These are phyloP conservation scores for Crematogaster levior DNA, from an alignment of 2,888 invertebrate genomes.

Conservation along the genomic window DNA sequence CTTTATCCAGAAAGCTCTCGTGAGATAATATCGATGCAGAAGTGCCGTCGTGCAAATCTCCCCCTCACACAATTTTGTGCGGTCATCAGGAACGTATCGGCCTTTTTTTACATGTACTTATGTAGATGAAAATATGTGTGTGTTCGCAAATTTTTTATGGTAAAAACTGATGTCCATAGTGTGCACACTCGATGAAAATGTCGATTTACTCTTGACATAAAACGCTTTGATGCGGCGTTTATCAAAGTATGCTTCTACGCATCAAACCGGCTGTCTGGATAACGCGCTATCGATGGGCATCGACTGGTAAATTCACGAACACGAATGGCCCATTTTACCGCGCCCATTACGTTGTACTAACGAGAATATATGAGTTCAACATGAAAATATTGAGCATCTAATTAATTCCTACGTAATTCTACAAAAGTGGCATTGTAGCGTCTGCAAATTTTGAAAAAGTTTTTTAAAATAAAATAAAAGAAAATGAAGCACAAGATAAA, in stretches of 20 bases:
- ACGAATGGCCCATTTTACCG: slow-evolving; percentile 35
- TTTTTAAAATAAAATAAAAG: not conserved
- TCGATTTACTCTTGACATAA: slow-evolving; percentile 48
- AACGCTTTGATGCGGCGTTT: slow-evolving; percentile 50
- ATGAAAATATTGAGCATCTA: not conserved
- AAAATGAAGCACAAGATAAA: not conserved
- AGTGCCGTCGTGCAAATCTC: slow-evolving; percentile 2
- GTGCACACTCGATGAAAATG: slow-evolving; percentile 37
- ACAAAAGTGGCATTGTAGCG: not conserved
- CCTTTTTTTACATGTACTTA: not conserved
- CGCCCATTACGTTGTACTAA: slow-evolving; percentile 9
- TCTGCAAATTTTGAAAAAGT: not conserved
- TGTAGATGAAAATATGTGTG: not conserved
- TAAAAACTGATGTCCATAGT: slow-evolving; percentile 22
- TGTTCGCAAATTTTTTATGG: slow-evolving; percentile 32
- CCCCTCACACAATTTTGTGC: slow-evolving; percentile 12
- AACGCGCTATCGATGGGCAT: slow-evolving; percentile 37
- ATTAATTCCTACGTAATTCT: slow-evolving; percentile 4
- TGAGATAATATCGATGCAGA: slow-evolving; percentile 22
- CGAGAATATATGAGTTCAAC: not conserved
- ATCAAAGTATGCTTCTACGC: slow-evolving; percentile 44
- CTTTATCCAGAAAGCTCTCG: slow-evolving; percentile 23
- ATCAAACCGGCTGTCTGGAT: slow-evolving; percentile 39
- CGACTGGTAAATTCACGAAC: slow-evolving; percentile 41
- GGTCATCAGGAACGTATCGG: slow-evolving; percentile 4